Base-by-base conservation (phyloP, 2,888 invertebrate genomes). In the Oscheius sp. region DNA sequence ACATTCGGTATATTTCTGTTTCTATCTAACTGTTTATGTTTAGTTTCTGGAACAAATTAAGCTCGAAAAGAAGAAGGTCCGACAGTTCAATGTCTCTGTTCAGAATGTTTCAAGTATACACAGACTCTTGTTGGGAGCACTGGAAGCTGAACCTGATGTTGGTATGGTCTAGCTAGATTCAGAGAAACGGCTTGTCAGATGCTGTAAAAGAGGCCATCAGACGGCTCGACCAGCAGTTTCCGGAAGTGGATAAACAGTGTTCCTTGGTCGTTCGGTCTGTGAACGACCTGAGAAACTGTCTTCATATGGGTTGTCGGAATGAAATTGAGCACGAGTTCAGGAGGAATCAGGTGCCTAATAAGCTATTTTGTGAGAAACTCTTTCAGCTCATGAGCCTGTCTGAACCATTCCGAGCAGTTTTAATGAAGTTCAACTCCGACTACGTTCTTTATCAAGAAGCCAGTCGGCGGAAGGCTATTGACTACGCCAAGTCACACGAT, bases 161-260 rank as follows among this genome's bases (percentile, higher is more conserved):
- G 58, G 58, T 58, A 33, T 32, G 58, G n/a, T 3, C 2, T 5
- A 53, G 53, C 0, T 7, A 21, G 21, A 7, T 53, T 29, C 10
- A 11, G 10, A 7, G 29, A n/a, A 53, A 13, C n/a, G 33, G 29
- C 3, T 32, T 47, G 33, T 48, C 21, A 63, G 63, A 63, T 9
- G 63, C 63, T 9, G 63, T 63, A 10, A 21, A 63, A 29, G 63
- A 63, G 32, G 63, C 63, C 2, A 63, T 63, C 63, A 47, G n/a
- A 9, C 47, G 63, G n/a, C 29, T 63, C 2, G 63, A 63, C 47
- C 21, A 37, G 2, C 47, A 63, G 2, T 48, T 63, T 29, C 10
- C 47, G 32, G 63, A 63, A 10, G 63, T 63, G 29, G 63, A 63
- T 10, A 63, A 48, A 21, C 42, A 47, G 42, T 42, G 47, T 48